These are phyloP conservation scores for Sylvilagus floridanus DNA, from an alignment of 2,797 vertebrate species.

Conservation along the genomic window DNA sequence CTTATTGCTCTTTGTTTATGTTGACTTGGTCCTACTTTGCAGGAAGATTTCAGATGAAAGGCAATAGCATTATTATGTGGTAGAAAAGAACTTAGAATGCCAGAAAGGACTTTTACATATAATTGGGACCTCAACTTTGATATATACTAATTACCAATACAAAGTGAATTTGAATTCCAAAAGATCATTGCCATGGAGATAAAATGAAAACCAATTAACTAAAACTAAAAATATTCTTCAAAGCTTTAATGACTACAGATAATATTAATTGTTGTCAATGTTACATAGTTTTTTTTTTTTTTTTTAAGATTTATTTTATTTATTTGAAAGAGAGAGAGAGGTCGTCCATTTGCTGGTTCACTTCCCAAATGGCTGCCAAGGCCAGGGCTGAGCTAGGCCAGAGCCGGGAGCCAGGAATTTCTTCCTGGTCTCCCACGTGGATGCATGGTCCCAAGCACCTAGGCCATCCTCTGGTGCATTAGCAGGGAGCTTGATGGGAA, in stretches of 20 bases:
- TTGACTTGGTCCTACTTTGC: background rate
- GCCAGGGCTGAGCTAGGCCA: no score
- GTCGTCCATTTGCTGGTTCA: no score
- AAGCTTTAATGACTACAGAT: background rate
- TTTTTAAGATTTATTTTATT: no score
- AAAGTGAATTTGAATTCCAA: conserved; percentile 41
- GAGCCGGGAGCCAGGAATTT: no score
- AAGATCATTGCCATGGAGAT: background rate
- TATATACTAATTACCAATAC: background rate
- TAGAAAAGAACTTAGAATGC: background rate
- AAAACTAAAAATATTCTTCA: conserved; percentile 6
- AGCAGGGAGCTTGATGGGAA: no score
- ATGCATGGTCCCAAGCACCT: no score
- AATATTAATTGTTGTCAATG: conserved; percentile 7
- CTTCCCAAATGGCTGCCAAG: no score
- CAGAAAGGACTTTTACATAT: background rate
- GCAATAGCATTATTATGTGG: background rate
- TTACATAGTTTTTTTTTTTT: background rate
- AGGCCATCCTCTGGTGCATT: no score
- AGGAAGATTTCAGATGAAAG: conserved; percentile 24
- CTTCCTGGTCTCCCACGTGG: no score
- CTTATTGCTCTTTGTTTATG: background rate
- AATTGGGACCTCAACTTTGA: conserved; percentile 24
- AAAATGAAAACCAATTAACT: conserved; percentile 44
- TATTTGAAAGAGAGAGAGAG: no score